A percentile compares a stretch with the other conserved stretches of the same genome.
Evolutionary conservation across 2,888 invertebrate species (phyloP).

Genomic region (Drosophila multiciliata): DNA sequence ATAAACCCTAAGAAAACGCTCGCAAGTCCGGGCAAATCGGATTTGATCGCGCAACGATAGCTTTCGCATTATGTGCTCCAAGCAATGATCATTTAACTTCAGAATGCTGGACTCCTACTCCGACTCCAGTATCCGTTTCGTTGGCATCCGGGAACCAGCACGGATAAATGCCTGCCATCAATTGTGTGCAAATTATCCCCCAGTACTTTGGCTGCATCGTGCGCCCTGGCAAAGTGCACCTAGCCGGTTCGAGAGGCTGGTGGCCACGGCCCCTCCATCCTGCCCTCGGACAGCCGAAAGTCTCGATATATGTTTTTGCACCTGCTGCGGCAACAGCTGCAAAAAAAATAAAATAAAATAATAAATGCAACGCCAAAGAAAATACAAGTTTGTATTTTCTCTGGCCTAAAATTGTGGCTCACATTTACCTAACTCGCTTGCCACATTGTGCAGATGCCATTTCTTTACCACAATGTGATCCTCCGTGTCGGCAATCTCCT

Average conservation of each 20-base stretch:
- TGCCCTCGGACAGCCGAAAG: slow-evolving; percentile 24
- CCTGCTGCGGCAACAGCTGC: slow-evolving; percentile 3
- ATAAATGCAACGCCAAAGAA: background rate
- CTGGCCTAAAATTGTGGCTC: too few species aligned
- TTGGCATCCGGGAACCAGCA: slow-evolving; percentile 44
- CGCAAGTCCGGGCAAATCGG: slow-evolving; percentile 41
- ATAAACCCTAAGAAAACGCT: slow-evolving; percentile 31
- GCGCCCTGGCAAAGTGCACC: slow-evolving; percentile 24
- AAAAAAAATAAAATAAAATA: background rate
- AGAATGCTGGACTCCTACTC: background rate
- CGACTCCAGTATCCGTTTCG: background rate
- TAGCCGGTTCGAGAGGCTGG: slow-evolving; percentile 14
- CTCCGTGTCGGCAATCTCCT: slow-evolving; percentile 45
- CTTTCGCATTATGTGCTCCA: slow-evolving; percentile 32
- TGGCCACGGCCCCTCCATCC: background rate
- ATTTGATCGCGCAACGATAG: slow-evolving; percentile 38
- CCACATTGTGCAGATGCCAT: slow-evolving; percentile 37
- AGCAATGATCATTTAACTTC: slow-evolving; percentile 35
- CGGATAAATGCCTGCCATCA: slow-evolving; percentile 8
- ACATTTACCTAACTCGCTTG: slow-evolving; percentile 23
- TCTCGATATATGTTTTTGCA: slow-evolving; percentile 33
- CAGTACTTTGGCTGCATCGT: slow-evolving; percentile 35
- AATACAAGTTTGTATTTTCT: background rate
- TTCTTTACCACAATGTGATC: slow-evolving; percentile 49
- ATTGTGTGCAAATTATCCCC: slow-evolving; percentile 24